Base-by-base conservation (phyloP, 2,113 vertebrate genomes). In the Eulemur rufifrons region DNA sequence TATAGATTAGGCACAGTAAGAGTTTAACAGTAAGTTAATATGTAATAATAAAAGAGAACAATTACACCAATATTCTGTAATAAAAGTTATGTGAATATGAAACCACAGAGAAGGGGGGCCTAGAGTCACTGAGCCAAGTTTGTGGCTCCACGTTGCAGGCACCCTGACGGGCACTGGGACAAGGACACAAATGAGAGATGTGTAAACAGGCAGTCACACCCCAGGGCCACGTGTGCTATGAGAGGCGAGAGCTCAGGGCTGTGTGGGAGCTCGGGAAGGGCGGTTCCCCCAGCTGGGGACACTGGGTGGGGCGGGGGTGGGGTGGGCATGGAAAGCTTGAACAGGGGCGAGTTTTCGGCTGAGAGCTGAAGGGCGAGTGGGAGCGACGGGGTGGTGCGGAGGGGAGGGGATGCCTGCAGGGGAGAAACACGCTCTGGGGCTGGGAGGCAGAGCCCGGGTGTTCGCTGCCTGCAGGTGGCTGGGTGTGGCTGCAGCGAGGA, bases 361-460 rank as follows among this genome's bases (percentile, higher is more conserved):
- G 93, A 59, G 64, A 80, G 18, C 27, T 17, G 12, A 15, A 42
- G 47, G 63, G 11, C 7, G 47, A 45, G 74, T 3, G 17, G 87
- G 71, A 50, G 10, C 27, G 20, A 9, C 13, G 47, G 27, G 10
- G 37, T 0, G 27, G 8, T 3, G 50, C 2, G 11, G 14, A 29
- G 23, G 25, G 50, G 42, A 7, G 14, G 3, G 39, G 52, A n/a
- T 20, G 21, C 27, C 54, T 5, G 68, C 56, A 21, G 63, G 27
- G 42, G 71, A 29, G 63, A 15, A 27, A 9, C n/a, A 29, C 3
- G 2, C 1, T 0, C 37, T 0, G 23, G 52, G 34, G n/a, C 52
- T 74, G 17, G 20, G 68, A 42, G 47, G 39, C 71, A 11, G 77
- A 54, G 71, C 34, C 29, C 20, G n/a, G 17, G 1, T n/a, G 29